These are phyloP conservation scores for Harmothoe impar DNA, from an alignment of 2,888 invertebrate genomes.

Conservation along the genomic window DNA sequence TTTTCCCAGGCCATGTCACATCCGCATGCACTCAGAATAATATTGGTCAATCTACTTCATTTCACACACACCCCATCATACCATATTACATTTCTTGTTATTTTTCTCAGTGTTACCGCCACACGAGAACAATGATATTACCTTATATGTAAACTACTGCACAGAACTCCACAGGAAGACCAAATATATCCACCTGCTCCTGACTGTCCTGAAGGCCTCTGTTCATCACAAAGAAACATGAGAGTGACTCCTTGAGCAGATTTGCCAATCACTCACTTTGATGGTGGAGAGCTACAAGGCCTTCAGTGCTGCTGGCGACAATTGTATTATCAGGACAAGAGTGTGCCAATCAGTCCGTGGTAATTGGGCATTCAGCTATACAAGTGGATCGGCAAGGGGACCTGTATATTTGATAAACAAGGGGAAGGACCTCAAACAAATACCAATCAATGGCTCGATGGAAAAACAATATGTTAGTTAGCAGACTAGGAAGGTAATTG, in stretches of 20 bases:
- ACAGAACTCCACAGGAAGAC: too few species aligned
- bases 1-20: too few species aligned
- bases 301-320: not conserved
- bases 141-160: too few species aligned
- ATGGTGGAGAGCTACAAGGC: not conserved
- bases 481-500: not conserved
- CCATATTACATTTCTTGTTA: too few species aligned
- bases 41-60: too few species aligned
- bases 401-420: not conserved
- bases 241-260: not conserved
- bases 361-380: not conserved
- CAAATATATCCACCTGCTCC: too few species aligned
- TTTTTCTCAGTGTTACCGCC: too few species aligned
- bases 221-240: not conserved
- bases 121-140: too few species aligned
- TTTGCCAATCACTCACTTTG: slow-evolving; percentile 20
- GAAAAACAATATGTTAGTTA: slow-evolving; percentile 21
- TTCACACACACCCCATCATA: too few species aligned
- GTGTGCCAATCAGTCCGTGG: not conserved
- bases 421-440: not conserved
- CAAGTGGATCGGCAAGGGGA: not conserved
- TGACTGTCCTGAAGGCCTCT: too few species aligned
- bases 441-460: not conserved
- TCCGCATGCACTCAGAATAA: too few species aligned
- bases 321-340: not conserved